Evolutionary conservation across 2,888 invertebrate genomes (phyloP), one percentile per base, ranked within the genome.

Genomic region (Gnatocerus cornutus): DNA sequence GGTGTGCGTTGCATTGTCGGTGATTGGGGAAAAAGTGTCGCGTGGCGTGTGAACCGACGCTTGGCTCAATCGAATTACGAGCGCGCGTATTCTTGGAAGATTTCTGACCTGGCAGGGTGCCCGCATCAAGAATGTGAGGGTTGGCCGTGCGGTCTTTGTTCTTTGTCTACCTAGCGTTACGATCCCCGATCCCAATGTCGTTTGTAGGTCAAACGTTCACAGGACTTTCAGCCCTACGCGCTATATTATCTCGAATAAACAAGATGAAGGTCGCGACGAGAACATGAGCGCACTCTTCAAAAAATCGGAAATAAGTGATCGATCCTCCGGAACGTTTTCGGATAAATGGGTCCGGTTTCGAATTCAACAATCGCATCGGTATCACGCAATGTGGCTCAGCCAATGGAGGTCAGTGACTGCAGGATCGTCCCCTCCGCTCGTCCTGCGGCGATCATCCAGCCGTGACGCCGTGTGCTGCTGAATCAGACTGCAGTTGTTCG

Each of bases 21-120:
- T 10, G 37, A 43, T 59, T 30, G 45, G 65, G 21, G 21, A 21
- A 21, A 30, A 56, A 46, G 48, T 33, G 45, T 56, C 37, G 56
- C 56, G 21, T 67, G 39, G 50, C 55, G 55, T 43, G 56, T 56
- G 43, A 56, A 43, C 37, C 56, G 37, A 16, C 53, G 29, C 53
- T 53, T 33, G 53, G 14, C 27, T 8, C 14, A 14, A 52, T 65
- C 56, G 33, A 56, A n/a, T 55, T 27, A 6, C 39, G 30, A 30
- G 12, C 46, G 58, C 27, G 52, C 48, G 3, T 39, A 27, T 63
- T 13, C 37, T 27, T 65, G 48, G 73, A 91, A 91, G 80, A 86
- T 90, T 46, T 89, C 90, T 0, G 91, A 91, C 0, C 86, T 92
- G 8, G 91, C 90, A 0, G 92, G 91, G 50, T 86, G 92, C 72